Conservation (phyloP, 2,888 invertebrate genomes). For the Sarcophaga variegata region DNA sequence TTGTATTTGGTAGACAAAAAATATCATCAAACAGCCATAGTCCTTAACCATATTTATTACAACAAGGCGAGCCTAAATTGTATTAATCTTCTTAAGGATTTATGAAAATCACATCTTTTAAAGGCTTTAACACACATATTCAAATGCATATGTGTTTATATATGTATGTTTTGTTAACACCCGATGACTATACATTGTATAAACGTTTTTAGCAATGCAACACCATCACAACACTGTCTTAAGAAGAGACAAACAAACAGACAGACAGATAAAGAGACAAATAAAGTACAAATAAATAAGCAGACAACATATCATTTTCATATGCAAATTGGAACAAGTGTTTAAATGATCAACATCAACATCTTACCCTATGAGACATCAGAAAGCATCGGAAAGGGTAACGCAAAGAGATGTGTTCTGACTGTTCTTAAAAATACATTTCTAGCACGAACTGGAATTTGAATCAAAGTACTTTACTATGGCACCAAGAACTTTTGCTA, state of each 20-base stretch:
- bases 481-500: too few species aligned
- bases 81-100: slow-evolving; percentile 54
- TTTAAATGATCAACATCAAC: slow-evolving; percentile 41
- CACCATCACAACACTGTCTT: neutral
- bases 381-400: neutral
- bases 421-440: neutral
- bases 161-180: too few species aligned
- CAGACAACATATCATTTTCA: slow-evolving; percentile 23
- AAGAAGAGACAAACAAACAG: neutral
- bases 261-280: neutral
- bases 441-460: too few species aligned
- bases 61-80: slow-evolving; percentile 2
- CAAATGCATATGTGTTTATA: neutral
- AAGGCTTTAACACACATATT: slow-evolving; percentile 27
- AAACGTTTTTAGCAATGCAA: neutral
- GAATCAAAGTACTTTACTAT: too few species aligned
- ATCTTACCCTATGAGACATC: slow-evolving; percentile 3
- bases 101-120: slow-evolving; percentile 21
- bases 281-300: neutral
- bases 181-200: neutral
- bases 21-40: too few species aligned
- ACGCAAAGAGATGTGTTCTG: neutral
- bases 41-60: too few species aligned
- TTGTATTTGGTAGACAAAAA: slow-evolving; percentile 22
- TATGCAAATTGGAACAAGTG: slow-evolving; percentile 56